Evolutionary conservation across 2,113 vertebrate species (phyloP), one percentile per base, ranked within the genome.

Genomic region (Archilochus colubris): DNA sequence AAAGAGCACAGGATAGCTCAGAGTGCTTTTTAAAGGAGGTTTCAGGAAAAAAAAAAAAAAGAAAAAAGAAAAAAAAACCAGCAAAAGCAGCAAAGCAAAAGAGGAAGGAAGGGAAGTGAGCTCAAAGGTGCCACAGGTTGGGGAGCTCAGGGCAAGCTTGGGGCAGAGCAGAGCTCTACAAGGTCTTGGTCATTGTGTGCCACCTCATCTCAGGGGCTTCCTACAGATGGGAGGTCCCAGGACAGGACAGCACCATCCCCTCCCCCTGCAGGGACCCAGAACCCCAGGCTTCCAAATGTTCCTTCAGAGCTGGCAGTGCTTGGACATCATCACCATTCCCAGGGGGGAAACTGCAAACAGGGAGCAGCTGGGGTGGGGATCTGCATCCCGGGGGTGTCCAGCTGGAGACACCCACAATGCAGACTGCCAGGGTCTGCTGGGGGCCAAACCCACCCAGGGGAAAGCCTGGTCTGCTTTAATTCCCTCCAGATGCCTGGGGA

Each of bases 1-100:
- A 97, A 82, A 93, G 30, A 96, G 93, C 94, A 97, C 68, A 95
- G 86, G 93, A 94, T 84, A 93, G 92, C 90, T 97, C 78, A 7
- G 0, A 75, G 92, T 2, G 78, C 75, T 3, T 59, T 82, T 23
- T 5, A 23, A 11, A 74, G 61, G 59, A 78, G 76, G 51, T 4
- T 28, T 14, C 40, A 40, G 40, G 12, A 40, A 40, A 40, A 40
- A 40, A 40, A 40, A 40, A 12, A 40, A 40, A 40, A 40, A 40
- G 12, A 40, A 40, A 40, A 40, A 40, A 40, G 12, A 40, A 10
- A 40, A 38, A 2, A 48, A 31, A 0, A 43, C 25, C 7, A 14
- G 88, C 30, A 36, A 46, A 87, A 91, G 86, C 82, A 91, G 83
- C 75, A 77, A 70, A 88, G 91, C 77, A 53, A 36, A 43, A 0